phyloP scores from a whole-genome alignment of 1,140 invertebrate species.

The Papilio aristodemus region DNA sequence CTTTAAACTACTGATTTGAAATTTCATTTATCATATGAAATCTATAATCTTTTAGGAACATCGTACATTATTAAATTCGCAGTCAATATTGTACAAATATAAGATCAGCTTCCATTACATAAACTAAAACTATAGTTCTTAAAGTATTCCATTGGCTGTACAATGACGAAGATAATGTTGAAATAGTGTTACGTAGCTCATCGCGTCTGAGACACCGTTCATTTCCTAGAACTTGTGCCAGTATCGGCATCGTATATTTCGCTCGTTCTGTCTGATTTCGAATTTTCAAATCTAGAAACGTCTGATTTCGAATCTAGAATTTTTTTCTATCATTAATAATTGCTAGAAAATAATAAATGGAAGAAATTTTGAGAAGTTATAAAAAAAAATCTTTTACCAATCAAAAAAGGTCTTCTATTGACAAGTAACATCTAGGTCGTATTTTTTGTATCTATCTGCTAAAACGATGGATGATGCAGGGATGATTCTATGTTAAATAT shows the following conservation, averaged over 20 bases:
- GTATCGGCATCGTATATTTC: too few relatives aligned
- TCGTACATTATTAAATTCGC: too few relatives aligned
- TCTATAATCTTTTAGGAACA: too few relatives aligned
- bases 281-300: background rate
- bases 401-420: too few relatives aligned
- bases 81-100: too few relatives aligned
- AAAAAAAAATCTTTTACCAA: background rate
- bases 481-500: too few relatives aligned
- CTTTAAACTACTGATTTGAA: too few relatives aligned
- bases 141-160: background rate
- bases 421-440: background rate
- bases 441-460: background rate
- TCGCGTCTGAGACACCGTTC: background rate
- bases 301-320: background rate
- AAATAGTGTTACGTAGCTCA: constrained; percentile 8
- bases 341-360: background rate
- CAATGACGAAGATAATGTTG: constrained; percentile 7
- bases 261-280: background rate
- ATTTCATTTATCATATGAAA: too few relatives aligned
- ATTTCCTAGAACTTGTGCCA: constrained; percentile 8
- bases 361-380: background rate
- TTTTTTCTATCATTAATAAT: background rate
- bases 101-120: too few relatives aligned
- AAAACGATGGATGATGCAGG: too few relatives aligned
- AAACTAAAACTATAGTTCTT: background rate